Evolutionary conservation across 30 jellyfish, hydroid and myxozoan genomes (phyloP), one percentile per base, ranked within the genome.

Genomic region (Morbakka virulenta): DNA sequence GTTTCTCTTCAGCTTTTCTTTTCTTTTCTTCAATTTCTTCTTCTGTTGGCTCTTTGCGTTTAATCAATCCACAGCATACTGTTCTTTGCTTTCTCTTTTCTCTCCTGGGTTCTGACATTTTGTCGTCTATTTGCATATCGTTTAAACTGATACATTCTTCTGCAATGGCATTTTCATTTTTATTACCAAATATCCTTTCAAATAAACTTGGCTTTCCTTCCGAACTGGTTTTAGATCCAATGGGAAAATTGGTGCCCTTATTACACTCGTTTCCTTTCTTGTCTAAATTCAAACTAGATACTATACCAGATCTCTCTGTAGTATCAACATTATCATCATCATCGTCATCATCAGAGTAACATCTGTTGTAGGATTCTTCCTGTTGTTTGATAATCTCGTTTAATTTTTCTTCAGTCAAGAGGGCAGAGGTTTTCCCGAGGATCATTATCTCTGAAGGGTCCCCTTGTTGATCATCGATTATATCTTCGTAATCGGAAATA

Each of bases 1-100:
- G 76, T 6, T 32, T 62, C 25, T 69, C 81, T 17, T 31, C 47
- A 28, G 32, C 81, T 35, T 69, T 69, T 32, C 32, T 31, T 30
- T 35, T 22, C 29, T 69, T 69, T 26, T 57, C 71, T 4, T 4
- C 34, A 4, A 14, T 57, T 25, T 57, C 32, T 57, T 57, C 71
- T 9, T 11, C 34, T 14, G 71, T 57, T 57, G 32, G 32, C 22
- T 57, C 25, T 26, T 57, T 57, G 9, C 32, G 34, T 21, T 57
- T 57, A 4, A 25, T 57, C 12, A 57, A 21, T 25, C 71, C 57
- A 41, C 9, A 41, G 17, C 57, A 41, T 41, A 6, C 17, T 9
- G 57, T 41, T n/a, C n/a, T n/a, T n/a, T n/a, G n/a, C n/a, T n/a
- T n/a, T n/a, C n/a, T n/a, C n/a, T n/a, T n/a, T 41, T 41, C 57